phyloP scores from a whole-genome alignment of 2,888 invertebrate genomes.

The Drosophila yooni region DNA sequence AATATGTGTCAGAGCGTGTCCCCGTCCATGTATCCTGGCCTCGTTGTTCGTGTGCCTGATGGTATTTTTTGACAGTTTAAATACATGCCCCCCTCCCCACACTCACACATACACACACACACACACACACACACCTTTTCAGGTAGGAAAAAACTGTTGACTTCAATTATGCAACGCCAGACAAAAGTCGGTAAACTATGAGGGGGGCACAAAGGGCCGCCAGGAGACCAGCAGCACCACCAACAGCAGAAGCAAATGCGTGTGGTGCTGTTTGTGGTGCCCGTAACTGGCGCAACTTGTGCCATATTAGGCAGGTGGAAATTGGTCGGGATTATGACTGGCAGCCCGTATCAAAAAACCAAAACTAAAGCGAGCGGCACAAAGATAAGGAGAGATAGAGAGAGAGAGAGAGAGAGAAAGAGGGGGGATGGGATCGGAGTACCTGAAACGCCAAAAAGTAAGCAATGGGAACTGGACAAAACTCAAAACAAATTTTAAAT shows the following conservation, averaged over 20 bases:
- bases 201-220: slow-evolving; percentile 37
- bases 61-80: slow-evolving; percentile 75
- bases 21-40: slow-evolving; percentile 31
- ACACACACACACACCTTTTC: slow-evolving; percentile 16
- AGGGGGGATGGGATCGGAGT: neutral
- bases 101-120: neutral
- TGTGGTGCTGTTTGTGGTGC: slow-evolving; percentile 23
- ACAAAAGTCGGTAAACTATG: slow-evolving; percentile 64
- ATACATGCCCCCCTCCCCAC: slow-evolving; percentile 56
- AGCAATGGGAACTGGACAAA: slow-evolving; percentile 62
- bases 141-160: slow-evolving; percentile 51
- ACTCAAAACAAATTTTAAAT: slow-evolving; percentile 79
- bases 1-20: slow-evolving; percentile 78
- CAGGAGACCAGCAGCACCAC: neutral
- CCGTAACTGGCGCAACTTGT: slow-evolving; percentile 26
- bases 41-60: slow-evolving; percentile 36
- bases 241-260: neutral
- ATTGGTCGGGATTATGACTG: slow-evolving; percentile 59
- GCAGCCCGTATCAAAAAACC: slow-evolving; percentile 60
- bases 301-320: slow-evolving; percentile 63
- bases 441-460: slow-evolving; percentile 57
- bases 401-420: neutral
- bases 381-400: slow-evolving; percentile 5
- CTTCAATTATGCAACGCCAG: slow-evolving; percentile 67
- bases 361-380: slow-evolving; percentile 18